Evolutionary conservation across 2,113 vertebrate genomes (phyloP).

Genomic region (Strix aluco): DNA sequence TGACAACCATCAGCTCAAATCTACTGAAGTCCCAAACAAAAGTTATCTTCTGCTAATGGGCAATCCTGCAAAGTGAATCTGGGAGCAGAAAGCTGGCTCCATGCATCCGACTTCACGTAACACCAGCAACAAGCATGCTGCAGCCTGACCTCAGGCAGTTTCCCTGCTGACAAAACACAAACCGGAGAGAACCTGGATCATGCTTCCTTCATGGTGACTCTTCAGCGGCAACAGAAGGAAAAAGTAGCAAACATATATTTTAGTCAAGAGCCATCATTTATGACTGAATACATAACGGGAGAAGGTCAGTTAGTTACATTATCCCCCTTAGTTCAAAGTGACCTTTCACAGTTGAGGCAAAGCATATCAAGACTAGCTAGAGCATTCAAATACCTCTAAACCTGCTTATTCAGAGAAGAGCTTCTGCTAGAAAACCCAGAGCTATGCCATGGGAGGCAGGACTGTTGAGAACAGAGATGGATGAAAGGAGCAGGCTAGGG

Average conservation of each 20-base stretch:
- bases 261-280: neutral
- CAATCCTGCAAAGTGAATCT: neutral
- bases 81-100: neutral
- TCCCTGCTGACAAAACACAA: neutral
- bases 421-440: neutral
- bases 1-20: neutral
- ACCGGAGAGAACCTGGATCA: neutral
- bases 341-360: neutral
- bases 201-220: neutral
- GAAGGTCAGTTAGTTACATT: neutral
- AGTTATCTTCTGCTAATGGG: neutral
- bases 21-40: neutral
- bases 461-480: neutral
- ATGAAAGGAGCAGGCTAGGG: neutral
- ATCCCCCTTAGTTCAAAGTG: neutral
- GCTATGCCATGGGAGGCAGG: neutral
- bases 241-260: neutral
- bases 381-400: neutral
- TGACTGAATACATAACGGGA: neutral
- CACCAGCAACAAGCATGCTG: accelerated
- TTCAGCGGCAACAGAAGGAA: neutral
- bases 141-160: neutral
- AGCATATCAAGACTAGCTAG: neutral
- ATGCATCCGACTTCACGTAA: accelerated
- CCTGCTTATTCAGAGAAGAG: neutral